Evolutionary conservation across 2,888 invertebrate genomes (phyloP), one percentile per base, ranked within the genome.

Genomic region (Hanleya hanleyi): DNA sequence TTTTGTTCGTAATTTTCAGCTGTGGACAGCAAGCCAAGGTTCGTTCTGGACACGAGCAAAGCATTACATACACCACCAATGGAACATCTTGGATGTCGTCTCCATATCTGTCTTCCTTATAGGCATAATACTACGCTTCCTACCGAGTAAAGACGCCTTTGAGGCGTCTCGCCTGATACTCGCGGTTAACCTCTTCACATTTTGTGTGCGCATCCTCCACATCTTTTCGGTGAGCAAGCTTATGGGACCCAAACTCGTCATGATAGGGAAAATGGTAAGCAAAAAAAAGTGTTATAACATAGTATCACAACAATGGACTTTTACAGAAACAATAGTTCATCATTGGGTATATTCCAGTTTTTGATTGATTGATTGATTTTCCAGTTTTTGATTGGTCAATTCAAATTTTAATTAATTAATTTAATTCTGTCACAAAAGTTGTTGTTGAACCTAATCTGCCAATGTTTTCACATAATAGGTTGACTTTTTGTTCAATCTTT

Each of bases 91-190:
- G 49, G 84, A 86, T 62, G 71, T 78, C 6, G 38, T 72, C 6
- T 75, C 83, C 6, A 61, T 86, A 9, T 35, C 70, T 6, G 32
- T 79, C 3, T 86, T 80, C 74, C 12, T 81, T 1, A 62, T 74
- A 2, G 85, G 84, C 18, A 51, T 81, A 41, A 67, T 76, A n/a
- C 67, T 86, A 22, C 75, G 85, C 0, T 73, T 70, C 49, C 74
- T 80, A n/a, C n/a, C n/a, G n/a, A n/a, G n/a, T 36, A 51, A 68
- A n/a, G 18, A 18, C 47, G 32, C 47, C 32, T 84, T 88, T 69
- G 75, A 77, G 18, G 80, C 83, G 26, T 83, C 87, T 9, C 77
- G 88, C 26, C 82, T 90, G 26, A 73, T 88, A 15, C 80, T 86
- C 36, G 80, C 86, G 6, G 50, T 88, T 57, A 84, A 83, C 71